Evolutionary conservation across 2,113 vertebrate genomes (phyloP).

Genomic region (Phalacrocorax pelagicus): DNA sequence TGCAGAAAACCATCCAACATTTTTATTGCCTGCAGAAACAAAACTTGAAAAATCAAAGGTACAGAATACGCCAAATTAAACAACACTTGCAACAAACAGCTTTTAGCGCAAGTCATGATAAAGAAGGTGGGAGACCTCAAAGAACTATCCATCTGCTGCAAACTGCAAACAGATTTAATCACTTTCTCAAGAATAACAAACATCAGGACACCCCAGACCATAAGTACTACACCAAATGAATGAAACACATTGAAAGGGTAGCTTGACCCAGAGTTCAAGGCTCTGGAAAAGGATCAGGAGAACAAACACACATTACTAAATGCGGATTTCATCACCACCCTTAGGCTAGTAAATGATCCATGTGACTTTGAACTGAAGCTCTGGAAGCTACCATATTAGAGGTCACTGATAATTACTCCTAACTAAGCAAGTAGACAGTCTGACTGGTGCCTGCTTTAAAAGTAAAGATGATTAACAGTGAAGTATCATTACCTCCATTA

Average conservation of each 20-base stretch:
- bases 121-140: not conserved
- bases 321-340: not conserved
- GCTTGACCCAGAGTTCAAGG: slow-evolving; percentile 22
- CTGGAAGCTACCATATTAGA: not conserved
- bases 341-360: not conserved
- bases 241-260: not conserved
- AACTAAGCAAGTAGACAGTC: not conserved
- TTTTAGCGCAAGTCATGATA: not conserved
- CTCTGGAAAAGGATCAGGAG: slow-evolving; percentile 13
- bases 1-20: not conserved
- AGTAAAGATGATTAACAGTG: not conserved
- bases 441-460: not conserved
- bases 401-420: not conserved
- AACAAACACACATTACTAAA: slow-evolving; percentile 31
- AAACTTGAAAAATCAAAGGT: not conserved
- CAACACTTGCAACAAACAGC: not conserved
- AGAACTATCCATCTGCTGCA: not conserved
- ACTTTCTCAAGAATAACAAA: not conserved
- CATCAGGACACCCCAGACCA: not conserved
- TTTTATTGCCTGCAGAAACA: not conserved
- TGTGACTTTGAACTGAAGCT: slow-evolving; percentile 8
- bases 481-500: slow-evolving; percentile 80
- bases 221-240: not conserved
- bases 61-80: not conserved
- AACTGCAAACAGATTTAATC: not conserved